A percentile compares a stretch with the other conserved stretches of the same genome.
phyloP scores from a whole-genome alignment of 1,140 invertebrate genomes.

The Caerostris darwini region DNA sequence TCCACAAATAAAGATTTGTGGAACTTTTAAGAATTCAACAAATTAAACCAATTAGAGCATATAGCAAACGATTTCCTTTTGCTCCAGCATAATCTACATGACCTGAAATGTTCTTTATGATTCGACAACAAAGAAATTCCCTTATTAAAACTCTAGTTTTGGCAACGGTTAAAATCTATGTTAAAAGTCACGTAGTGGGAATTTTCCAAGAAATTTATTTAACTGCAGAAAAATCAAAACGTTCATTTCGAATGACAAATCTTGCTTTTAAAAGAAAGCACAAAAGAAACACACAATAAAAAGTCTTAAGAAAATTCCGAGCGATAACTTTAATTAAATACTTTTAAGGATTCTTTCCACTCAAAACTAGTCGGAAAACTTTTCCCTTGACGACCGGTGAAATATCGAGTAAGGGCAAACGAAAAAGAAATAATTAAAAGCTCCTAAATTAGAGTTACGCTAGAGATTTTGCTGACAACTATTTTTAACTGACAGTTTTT shows the following conservation, averaged over 20 bases:
- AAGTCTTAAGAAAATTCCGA: conserved; percentile 44
- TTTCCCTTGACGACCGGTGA: conserved; percentile 37
- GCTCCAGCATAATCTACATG: background rate
- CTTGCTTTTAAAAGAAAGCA: conserved; percentile 14
- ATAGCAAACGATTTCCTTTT: background rate
- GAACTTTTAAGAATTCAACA: background rate
- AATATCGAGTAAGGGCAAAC: conserved; percentile 13
- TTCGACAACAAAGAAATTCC: conserved; percentile 12
- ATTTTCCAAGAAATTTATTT: conserved; percentile 37
- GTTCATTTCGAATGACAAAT: conserved; percentile 62
- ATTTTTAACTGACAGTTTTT: conserved; percentile 46
- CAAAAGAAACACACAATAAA: conserved; percentile 58
- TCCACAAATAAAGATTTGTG: too few species aligned
- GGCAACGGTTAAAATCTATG: background rate
- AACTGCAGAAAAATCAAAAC: conserved; percentile 65
- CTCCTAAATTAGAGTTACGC: conserved; percentile 28
- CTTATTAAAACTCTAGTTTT: conserved; percentile 23
- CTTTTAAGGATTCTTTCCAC: conserved; percentile 51
- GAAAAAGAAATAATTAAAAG: conserved; percentile 63
- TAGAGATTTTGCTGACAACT: conserved; percentile 42
- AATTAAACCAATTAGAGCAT: conserved; percentile 11
- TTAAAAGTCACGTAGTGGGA: conserved; percentile 55
- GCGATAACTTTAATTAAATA: conserved; percentile 68
- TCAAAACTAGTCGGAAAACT: conserved; percentile 57
- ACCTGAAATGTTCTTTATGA: background rate